These are phyloP conservation scores for Sebastes schlegelii DNA, from an alignment of 2,113 vertebrate species.

Conservation along the genomic window DNA sequence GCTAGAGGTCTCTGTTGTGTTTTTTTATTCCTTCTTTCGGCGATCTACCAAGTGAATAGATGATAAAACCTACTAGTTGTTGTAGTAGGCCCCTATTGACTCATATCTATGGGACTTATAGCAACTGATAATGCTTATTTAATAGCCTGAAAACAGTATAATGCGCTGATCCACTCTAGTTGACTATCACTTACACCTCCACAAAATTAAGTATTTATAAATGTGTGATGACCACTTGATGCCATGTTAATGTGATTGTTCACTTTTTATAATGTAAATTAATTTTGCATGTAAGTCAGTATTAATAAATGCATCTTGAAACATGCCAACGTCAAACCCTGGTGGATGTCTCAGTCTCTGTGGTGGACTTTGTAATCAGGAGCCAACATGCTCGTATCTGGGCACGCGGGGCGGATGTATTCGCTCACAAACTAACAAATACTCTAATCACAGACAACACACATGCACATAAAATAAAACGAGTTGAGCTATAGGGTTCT, in stretches of 20 bases:
- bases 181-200: neutral
- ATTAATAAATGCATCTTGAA: conserved; percentile 29
- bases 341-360: conserved; percentile 14
- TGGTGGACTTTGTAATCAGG: conserved; percentile 18
- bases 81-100: too few relatives aligned
- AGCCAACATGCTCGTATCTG: conserved; percentile 17
- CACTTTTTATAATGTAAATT: conserved; percentile 23
- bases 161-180: neutral
- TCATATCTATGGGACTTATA: too few relatives aligned
- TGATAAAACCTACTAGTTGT: too few relatives aligned
- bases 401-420: conserved; percentile 8
- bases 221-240: conserved; percentile 20
- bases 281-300: conserved; percentile 11
- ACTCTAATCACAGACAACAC: conserved; percentile 46
- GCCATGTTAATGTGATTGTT: conserved; percentile 21
- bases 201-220: conserved; percentile 30
- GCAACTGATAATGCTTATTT: too few relatives aligned
- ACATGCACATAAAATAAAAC: conserved; percentile 50
- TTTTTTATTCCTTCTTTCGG: too few relatives aligned
- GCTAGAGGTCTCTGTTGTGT: too few relatives aligned
- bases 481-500: conserved; percentile 40
- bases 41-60: too few relatives aligned
- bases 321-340: neutral
- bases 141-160: too few relatives aligned
- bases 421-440: conserved; percentile 30